Conservation (phyloP, 92 coral and sea anemone genomes). For the Epizoanthus rinbou region DNA sequence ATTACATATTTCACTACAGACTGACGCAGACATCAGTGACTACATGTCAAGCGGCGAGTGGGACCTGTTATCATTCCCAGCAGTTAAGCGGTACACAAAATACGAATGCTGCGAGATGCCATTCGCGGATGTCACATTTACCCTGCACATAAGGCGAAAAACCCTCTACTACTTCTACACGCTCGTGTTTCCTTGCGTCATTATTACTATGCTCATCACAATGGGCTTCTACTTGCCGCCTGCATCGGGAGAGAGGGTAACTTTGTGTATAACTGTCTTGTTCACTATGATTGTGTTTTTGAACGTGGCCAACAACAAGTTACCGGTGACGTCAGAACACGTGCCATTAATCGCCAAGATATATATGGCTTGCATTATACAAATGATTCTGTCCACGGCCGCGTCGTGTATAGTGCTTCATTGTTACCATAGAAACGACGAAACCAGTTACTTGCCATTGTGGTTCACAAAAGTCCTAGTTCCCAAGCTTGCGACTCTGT, state of each 20-base stretch:
- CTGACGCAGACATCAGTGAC: slow-evolving; percentile 3
- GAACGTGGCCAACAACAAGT: slow-evolving; percentile 28
- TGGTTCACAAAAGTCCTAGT: slow-evolving; percentile 28
- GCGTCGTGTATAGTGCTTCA: slow-evolving; percentile 34
- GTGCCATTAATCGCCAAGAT: slow-evolving; percentile 38
- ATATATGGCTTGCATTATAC: slow-evolving; percentile 39
- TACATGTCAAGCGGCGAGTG: slow-evolving; percentile 26
- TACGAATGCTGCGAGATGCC: slow-evolving; percentile 28
- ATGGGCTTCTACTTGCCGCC: slow-evolving; percentile 23
- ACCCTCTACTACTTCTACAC: slow-evolving; percentile 35
- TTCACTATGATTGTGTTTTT: slow-evolving; percentile 35
- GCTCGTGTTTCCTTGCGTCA: slow-evolving; percentile 8
- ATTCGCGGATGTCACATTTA: slow-evolving; percentile 27
- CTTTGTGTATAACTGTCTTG: slow-evolving; percentile 19
- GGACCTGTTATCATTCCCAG: slow-evolving; percentile 30
- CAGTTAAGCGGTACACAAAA: slow-evolving; percentile 11
- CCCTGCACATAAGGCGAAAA: slow-evolving; percentile 29
- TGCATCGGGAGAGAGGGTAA: slow-evolving; percentile 17
- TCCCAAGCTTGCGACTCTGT: slow-evolving; percentile 15
- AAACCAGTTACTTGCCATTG: slow-evolving; percentile 7
- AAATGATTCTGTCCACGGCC: slow-evolving; percentile 30
- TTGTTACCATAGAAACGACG: slow-evolving; percentile 32
- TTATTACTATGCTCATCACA: slow-evolving; percentile 13
- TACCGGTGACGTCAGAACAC: slow-evolving; percentile 42
- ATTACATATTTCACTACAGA: background rate